Evolutionary conservation across 2,888 invertebrate genomes (phyloP).

Genomic region (Chrysolina americana): DNA sequence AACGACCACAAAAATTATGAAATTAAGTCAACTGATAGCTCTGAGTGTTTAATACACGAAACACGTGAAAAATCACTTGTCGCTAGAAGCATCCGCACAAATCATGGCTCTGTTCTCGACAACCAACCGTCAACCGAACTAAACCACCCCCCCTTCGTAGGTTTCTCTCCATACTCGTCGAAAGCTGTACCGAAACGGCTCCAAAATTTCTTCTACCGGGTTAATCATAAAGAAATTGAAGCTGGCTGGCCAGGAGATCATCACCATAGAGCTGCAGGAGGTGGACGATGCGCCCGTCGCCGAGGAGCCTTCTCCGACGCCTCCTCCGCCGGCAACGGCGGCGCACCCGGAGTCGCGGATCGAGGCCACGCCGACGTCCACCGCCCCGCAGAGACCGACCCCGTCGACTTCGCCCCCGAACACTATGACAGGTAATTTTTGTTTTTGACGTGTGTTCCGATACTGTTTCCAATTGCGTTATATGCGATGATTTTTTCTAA

Average conservation of each 20-base stretch:
- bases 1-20: no score
- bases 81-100: neutral
- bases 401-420: conserved; percentile 66
- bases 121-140: neutral
- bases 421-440: conserved; percentile 68
- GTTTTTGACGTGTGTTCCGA: neutral
- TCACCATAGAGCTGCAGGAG: conserved; percentile 68
- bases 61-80: no score
- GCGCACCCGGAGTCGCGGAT: conserved; percentile 56
- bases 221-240: conserved; percentile 57
- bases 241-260: conserved; percentile 68
- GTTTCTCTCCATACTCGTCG: neutral
- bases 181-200: conserved; percentile 38
- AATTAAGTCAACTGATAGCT: no score
- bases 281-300: conserved; percentile 63
- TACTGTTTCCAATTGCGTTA: neutral
- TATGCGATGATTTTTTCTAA: no score
- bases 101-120: neutral
- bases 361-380: conserved; percentile 58
- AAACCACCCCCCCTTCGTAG: neutral
- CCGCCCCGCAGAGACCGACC: conserved; percentile 58
- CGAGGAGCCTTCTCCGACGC: conserved; percentile 59
- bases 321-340: conserved; percentile 56
- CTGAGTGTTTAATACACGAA: no score
- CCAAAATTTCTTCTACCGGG: conserved; percentile 47